A percentile compares a stretch with the other conserved stretches of the same genome.
phyloP scores from a whole-genome alignment of 2,113 vertebrate species.

The Passer domesticus region DNA sequence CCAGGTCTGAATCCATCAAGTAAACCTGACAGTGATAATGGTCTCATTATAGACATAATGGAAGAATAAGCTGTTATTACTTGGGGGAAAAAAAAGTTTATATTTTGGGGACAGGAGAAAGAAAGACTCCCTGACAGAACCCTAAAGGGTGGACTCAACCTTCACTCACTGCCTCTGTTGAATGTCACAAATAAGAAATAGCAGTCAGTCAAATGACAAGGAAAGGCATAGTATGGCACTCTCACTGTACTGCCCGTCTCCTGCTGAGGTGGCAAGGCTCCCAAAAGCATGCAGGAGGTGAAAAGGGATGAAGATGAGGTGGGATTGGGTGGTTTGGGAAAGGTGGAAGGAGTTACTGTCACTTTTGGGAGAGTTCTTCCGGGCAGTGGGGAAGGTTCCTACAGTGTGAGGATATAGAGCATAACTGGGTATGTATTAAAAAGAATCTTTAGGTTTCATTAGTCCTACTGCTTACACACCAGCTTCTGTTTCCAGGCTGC shows the following conservation, averaged over 20 bases:
- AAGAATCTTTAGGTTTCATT: neutral
- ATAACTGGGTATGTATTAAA: fast-evolving
- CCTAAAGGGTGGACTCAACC: neutral
- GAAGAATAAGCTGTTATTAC: neutral
- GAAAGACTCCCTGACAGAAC: neutral
- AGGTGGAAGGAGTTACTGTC: neutral
- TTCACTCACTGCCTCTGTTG: neutral
- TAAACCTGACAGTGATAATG: neutral
- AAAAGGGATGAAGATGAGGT: neutral
- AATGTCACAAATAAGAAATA: neutral
- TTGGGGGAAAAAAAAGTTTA: neutral
- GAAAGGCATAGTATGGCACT: neutral
- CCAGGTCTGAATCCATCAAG: neutral
- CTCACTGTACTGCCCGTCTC: neutral
- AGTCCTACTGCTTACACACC: neutral
- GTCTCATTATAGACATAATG: neutral
- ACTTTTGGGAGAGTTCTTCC: neutral
- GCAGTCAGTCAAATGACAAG: neutral
- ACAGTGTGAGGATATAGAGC: neutral
- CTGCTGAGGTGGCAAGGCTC: neutral
- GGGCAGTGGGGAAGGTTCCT: neutral
- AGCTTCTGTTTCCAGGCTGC: neutral
- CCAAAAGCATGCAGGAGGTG: neutral
- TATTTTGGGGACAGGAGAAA: neutral
- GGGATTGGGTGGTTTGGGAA: neutral